Evolutionary conservation across 2,888 invertebrate species (phyloP), one percentile per base, ranked within the genome.

Genomic region (Troides oblongomaculatus): DNA sequence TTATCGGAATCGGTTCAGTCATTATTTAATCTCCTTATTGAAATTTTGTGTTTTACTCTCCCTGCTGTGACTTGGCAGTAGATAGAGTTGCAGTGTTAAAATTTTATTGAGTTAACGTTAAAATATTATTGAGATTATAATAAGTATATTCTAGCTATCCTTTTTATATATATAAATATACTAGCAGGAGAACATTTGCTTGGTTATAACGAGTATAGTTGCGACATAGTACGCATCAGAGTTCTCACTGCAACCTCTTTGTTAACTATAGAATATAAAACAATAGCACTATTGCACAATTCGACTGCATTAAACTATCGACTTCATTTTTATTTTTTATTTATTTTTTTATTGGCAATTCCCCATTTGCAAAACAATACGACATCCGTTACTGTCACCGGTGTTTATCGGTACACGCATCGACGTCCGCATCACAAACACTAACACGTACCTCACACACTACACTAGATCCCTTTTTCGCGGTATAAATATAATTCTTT

Each of bases 381-480:
- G 74, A 66, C 78, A 77, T 81, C 85, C 84, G 85, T 85, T 85
- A 85, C 76, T 85, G 85, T 84, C 84, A 82, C 84, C 84, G 86
- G 84, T 81, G 75, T 79, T 79, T 77, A 84, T 81, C 81, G 79
- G 76, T 77, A 79, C 79, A 79, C 81, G 84, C 79, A 84, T 85
- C 87, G 85, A 88, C 72, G 76, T 73, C 30, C 30, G 30, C 30
- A 30, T 30, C 30, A 30, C 30, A 30, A 72, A 78, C 83, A 84
- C 82, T 77, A 73, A 79, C 78, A 84, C 82, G 84, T 80, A 83
- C 83, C 76, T 68, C 70, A 30, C 57, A 67, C 61, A 56, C 14
- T 59, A 62, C 69, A 39, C 61, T 76, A 39, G 1, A 76, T 82
- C 81, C 76, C 75, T 76, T 83, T 84, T 82, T 75, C 71, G 71